Base-by-base conservation (phyloP, 2,797 vertebrate genomes). In the Poecilia gillii region DNA sequence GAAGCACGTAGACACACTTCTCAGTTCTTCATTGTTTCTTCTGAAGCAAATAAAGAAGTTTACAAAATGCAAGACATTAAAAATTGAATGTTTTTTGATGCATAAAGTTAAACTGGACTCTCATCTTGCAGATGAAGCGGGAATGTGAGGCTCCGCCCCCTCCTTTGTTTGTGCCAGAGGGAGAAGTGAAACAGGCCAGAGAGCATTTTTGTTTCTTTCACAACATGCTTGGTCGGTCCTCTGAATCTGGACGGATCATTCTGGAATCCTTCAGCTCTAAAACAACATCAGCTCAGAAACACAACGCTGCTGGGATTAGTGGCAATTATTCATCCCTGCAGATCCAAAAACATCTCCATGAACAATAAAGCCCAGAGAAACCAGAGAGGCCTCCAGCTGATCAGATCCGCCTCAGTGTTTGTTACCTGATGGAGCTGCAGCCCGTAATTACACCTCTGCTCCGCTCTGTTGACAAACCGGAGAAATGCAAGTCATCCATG, bases 401-500 rank as follows among this genome's bases (percentile, higher is more conserved):
- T 62, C 66, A 45, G 3, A 74, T 39, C 20, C 23, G 3, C 18
- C 46, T 51, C 28, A 33, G 36, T 90, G 85, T 91, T 91, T 87
- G 86, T 84, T 53, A 76, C 11, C 18, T 53, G 16, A 13, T 77
- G 66, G 75, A 31, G 51, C 46, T 16, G 55, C 75, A 87, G 62
- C 78, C 78, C 76, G 79, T 89, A 93, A 93, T 94, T 92, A 93
- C 1, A 78, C 75, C 66, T 62, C 59, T 74, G 74, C 78, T 87
- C 72, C 82, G 74, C 73, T 23, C 82, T 94, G 90, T 90, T 93
- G 89, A 93, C 91, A 88, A 55, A 83, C 84, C 57, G 79, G 0
- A 87, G 80, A 88, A 92, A 89, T 84, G 89, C 88, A 92, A 90
- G 89, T 93, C 90, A 92, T 93, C 86, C 86, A 89, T 73, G 66